Base-by-base conservation (phyloP, 37 sponge, comb jelly and placozoan species). In the Haliclona indistincta region DNA sequence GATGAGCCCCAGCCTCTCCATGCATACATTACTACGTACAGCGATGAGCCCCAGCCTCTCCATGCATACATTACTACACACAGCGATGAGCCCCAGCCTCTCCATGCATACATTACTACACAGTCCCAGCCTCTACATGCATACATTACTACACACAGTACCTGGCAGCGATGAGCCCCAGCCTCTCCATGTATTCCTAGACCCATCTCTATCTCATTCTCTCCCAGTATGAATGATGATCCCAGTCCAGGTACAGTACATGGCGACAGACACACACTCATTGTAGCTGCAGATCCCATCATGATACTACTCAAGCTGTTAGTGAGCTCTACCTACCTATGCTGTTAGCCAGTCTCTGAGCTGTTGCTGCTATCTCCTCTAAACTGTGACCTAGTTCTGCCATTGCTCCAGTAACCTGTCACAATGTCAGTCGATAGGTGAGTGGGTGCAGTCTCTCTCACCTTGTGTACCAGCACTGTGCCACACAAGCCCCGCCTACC, bases 101-200 rank as follows among this genome's bases (percentile, higher is more conserved):
- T n/a, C n/a, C n/a, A n/a, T n/a, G n/a, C n/a, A n/a, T n/a, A n/a
- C n/a, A n/a, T n/a, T n/a, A n/a, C n/a, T n/a, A n/a, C n/a, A n/a
- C n/a, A n/a, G n/a, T n/a, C n/a, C n/a, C n/a, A n/a, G n/a, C n/a
- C n/a, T n/a, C n/a, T n/a, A n/a, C n/a, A n/a, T n/a, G n/a, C n/a
- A n/a, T n/a, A n/a, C n/a, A n/a, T n/a, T n/a, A n/a, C n/a, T n/a
- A n/a, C n/a, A n/a, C n/a, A n/a, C n/a, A n/a, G n/a, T n/a, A n/a
- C n/a, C n/a, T n/a, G n/a, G n/a, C n/a, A n/a, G n/a, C n/a, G n/a
- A n/a, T n/a, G n/a, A n/a, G n/a, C 82, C 3, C 97, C 97, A 71
- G 97, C 89, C 68, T 97, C 97, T 20, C 97, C 94, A 63, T 97
- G 97, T 40, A 97, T 97, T 33, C 97, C 95, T 11, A 97, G 75